Evolutionary conservation across 2,113 vertebrate species (phyloP).

Genomic region (Phylloscopus whistleri): DNA sequence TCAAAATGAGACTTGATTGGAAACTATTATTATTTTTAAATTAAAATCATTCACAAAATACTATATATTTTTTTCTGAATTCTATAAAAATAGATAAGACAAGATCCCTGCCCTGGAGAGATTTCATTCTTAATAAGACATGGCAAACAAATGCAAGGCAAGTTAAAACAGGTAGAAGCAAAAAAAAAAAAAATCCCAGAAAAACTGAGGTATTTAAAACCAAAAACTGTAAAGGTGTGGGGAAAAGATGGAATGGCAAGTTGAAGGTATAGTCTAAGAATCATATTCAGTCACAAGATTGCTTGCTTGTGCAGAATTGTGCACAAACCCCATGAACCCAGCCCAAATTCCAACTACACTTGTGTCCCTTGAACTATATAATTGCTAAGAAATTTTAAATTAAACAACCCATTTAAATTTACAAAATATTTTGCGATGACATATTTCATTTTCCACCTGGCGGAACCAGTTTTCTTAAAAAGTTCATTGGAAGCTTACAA

Average conservation of each 20-base stretch:
- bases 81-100: slow-evolving; percentile 7
- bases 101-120: background rate
- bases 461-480: background rate
- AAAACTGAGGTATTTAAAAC: background rate
- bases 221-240: background rate
- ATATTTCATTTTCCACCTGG: background rate
- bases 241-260: background rate
- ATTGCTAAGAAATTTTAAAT: background rate
- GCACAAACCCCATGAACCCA: background rate
- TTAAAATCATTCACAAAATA: background rate
- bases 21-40: slow-evolving; percentile 10
- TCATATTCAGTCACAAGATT: background rate
- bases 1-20: slow-evolving; percentile 13
- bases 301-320: background rate
- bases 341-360: background rate
- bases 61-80: background rate
- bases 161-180: background rate
- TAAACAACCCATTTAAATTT: background rate
- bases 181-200: background rate
- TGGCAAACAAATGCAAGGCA: background rate
- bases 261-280: background rate
- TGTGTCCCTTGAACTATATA: background rate
- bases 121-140: background rate
- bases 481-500: background rate
- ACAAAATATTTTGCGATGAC: background rate